Base-by-base conservation (phyloP, 2,113 vertebrate species). In the Tenrec ecaudatus region DNA sequence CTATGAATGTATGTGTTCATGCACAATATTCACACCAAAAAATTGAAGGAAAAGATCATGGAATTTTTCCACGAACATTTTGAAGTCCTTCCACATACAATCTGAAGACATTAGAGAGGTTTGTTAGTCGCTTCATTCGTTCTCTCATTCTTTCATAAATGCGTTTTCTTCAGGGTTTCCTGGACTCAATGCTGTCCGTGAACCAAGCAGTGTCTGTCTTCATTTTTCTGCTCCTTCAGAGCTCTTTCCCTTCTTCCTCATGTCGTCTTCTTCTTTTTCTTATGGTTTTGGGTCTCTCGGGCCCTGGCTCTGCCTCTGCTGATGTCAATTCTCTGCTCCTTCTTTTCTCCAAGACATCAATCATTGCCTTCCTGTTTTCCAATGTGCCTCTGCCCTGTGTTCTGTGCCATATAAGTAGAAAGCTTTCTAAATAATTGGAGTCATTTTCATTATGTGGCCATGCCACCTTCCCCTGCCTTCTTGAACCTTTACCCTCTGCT, bases 341-440 rank as follows among this genome's bases (percentile, higher is more conserved):
- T 2, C 8, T 77, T 60, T 86, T 33, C 36, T 40, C 60, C 10
- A 77, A 1, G 57, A 90, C 66, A 79, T 95, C 58, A 91, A 38
- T 40, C 29, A 33, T 22, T 4, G 1, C 16, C 8, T 73, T 73
- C 1, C 1, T 4, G n/a, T 3, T 19, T 4, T 20, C 3, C 25
- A 53, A 3, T 10, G 33, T 36, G 36, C 78, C 71, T 29, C 36
- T 73, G 2, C 0, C 36, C 1, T 47, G 27, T 57, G 16, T 57
- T 71, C 33, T 68, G 9, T 25, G 69, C 25, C 43, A 91, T 58
- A n/a, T 8, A 53, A 53, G 47, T 53, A 53, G 47, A 53, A 53
- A 23, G 22, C 60, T 62, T 19, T 62, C 16, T 62, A 62, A 62
- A 23, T 23, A 19, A 62, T 62, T 62, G 15, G 11, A 4, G 0